phyloP scores from a whole-genome alignment of 2,113 vertebrate genomes.

The Macaca nemestrina region DNA sequence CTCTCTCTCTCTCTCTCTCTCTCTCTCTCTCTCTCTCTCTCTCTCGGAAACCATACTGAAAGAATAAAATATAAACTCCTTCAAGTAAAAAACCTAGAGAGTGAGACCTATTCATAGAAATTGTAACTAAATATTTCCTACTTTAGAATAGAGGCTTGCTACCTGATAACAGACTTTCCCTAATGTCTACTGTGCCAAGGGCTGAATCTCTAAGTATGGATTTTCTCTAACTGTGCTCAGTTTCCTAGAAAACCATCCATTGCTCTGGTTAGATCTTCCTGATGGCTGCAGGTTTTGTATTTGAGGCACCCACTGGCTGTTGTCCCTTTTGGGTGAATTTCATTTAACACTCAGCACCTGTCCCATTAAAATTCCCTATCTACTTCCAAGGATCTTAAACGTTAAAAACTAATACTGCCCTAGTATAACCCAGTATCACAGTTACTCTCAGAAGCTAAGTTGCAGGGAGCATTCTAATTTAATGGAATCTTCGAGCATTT shows the following conservation, averaged over 20 bases:
- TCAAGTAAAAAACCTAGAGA: background rate
- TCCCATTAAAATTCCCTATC: background rate
- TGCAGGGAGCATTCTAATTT: background rate
- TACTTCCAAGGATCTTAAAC: background rate
- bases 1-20: too few species aligned
- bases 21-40: too few species aligned
- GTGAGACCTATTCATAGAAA: background rate
- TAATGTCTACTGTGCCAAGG: background rate
- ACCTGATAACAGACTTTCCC: background rate
- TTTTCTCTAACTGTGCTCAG: background rate
- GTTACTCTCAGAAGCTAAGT: background rate
- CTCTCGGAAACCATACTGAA: background rate
- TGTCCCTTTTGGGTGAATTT: background rate
- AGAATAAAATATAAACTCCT: background rate
- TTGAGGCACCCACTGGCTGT: background rate
- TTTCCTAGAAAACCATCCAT: background rate
- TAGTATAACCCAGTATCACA: background rate
- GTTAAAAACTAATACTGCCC: background rate
- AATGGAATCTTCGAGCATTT: background rate
- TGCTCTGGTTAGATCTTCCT: background rate
- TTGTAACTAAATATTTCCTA: background rate
- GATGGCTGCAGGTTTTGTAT: background rate
- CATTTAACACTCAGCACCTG: background rate
- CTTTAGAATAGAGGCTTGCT: background rate
- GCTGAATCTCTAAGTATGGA: background rate